Percentiles rank a stretch among this genome's conserved stretches.
phyloP scores from a whole-genome alignment of 2,113 vertebrate genomes.

The Solenodon paradoxus region DNA sequence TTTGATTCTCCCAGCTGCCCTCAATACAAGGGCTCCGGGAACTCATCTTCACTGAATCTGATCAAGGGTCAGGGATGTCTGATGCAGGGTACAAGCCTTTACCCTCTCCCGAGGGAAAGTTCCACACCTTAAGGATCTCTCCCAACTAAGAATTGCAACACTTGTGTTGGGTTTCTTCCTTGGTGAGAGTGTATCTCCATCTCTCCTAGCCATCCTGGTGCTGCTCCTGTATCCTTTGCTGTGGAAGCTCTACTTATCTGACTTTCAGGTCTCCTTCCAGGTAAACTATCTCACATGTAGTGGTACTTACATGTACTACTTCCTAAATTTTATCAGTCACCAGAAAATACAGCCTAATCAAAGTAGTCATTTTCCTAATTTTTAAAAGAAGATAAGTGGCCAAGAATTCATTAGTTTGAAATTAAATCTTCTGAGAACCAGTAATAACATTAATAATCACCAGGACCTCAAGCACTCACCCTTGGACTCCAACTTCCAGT shows the following conservation, averaged over 20 bases:
- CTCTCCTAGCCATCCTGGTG: no score
- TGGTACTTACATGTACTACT: background rate
- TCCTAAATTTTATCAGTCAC: background rate
- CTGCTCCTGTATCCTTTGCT: no score
- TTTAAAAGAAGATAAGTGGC: background rate
- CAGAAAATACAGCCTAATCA: background rate
- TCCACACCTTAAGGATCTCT: no score
- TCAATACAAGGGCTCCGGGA: background rate
- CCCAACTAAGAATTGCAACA: no score
- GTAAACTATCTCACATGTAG: background rate
- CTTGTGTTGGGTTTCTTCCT: no score
- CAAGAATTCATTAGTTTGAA: constrained; percentile 7
- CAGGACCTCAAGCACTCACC: background rate
- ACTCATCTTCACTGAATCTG: background rate
- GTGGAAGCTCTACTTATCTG: no score
- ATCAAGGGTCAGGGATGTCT: no score
- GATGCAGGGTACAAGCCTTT: no score
- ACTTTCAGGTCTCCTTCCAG: no score
- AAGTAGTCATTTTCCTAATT: background rate
- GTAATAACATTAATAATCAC: background rate
- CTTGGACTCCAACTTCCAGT: background rate
- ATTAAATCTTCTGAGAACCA: constrained; percentile 3
- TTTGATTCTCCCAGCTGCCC: background rate
- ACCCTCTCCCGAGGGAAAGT: no score
- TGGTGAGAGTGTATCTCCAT: no score